A percentile compares a stretch with the other conserved stretches of the same genome.
These are phyloP conservation scores for Axis porcinus DNA, from an alignment of 2,113 vertebrate genomes.

Conservation along the genomic window DNA sequence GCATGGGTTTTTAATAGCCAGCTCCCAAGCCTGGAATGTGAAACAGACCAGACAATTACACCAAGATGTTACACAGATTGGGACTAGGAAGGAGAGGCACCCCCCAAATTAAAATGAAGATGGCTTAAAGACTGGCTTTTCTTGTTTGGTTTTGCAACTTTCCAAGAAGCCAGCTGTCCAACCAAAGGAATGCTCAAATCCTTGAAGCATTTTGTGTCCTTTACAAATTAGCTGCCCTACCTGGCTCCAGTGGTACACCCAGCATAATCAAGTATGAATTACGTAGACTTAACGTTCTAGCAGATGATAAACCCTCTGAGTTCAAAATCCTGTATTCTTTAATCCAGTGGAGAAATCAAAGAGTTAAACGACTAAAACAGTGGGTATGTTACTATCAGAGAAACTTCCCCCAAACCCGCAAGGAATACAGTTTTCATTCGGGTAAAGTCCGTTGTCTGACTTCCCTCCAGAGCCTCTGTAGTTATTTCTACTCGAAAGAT, in stretches of 20 bases:
- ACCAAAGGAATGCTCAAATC: not conserved
- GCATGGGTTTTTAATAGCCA: not conserved
- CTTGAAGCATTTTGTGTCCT: not conserved
- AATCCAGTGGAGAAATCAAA: not conserved
- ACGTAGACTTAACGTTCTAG: not conserved
- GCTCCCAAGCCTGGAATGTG: not conserved
- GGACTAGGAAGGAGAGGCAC: not conserved
- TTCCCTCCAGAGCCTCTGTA: conserved; percentile 54
- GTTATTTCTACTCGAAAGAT: conserved; percentile 58
- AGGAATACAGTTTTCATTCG: conserved; percentile 11
- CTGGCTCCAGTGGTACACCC: not conserved
- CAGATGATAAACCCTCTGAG: not conserved
- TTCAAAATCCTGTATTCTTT: not conserved
- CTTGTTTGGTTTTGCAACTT: not conserved
- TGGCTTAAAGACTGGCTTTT: conserved; percentile 16
- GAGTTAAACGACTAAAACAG: not conserved
- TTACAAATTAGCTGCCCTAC: conserved; percentile 13
- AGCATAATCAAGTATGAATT: not conserved
- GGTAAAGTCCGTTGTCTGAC: conserved; percentile 39
- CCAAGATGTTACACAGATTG: not conserved
- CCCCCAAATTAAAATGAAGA: not conserved
- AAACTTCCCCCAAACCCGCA: conserved; percentile 5
- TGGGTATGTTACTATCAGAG: not conserved
- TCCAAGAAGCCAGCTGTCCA: not conserved
- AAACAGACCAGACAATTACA: conserved; percentile 46